Evolutionary conservation across 2,888 invertebrate genomes (phyloP).

Genomic region (Lepidochitona cinerea): DNA sequence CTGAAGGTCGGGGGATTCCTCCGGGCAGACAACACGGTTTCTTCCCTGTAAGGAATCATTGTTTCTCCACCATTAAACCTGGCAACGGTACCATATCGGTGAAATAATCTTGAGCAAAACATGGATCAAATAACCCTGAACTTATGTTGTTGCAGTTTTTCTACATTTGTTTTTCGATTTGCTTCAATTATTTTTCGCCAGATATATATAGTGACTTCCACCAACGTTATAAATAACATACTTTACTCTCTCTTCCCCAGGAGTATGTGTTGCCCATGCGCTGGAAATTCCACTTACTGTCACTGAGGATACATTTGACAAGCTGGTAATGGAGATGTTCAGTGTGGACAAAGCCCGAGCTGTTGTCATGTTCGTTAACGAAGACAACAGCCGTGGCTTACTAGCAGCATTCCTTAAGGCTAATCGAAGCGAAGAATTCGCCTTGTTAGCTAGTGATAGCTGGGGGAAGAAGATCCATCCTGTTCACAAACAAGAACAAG

Average conservation of each 20-base stretch:
- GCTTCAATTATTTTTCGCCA: too few species aligned
- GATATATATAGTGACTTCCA: too few species aligned
- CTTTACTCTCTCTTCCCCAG: conserved; percentile 47
- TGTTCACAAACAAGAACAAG: conserved; percentile 61
- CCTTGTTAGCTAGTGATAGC: conserved; percentile 68
- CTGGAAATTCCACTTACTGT: conserved; percentile 77
- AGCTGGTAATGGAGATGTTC: conserved; percentile 76
- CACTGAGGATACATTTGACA: conserved; percentile 75
- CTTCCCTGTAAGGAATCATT: too few species aligned
- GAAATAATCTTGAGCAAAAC: too few species aligned
- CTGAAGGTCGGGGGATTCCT: too few species aligned
- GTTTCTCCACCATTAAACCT: too few species aligned
- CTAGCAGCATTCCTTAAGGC: conserved; percentile 50
- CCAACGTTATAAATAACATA: too few species aligned
- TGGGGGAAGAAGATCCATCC: conserved; percentile 70
- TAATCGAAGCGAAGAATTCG: conserved; percentile 53
- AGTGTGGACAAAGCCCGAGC: conserved; percentile 77
- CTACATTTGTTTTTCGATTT: too few species aligned
- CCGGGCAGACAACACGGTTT: too few species aligned
- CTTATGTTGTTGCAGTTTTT: too few species aligned
- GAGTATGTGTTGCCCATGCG: conserved; percentile 76
- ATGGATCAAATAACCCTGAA: too few species aligned
- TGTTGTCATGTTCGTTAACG: conserved; percentile 81
- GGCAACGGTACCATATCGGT: too few species aligned
- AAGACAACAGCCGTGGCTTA: conserved; percentile 76